Percentiles rank a stretch among this genome's conserved stretches.
phyloP scores from a whole-genome alignment of 2,797 vertebrate species.

The Geotrypetes seraphini region DNA sequence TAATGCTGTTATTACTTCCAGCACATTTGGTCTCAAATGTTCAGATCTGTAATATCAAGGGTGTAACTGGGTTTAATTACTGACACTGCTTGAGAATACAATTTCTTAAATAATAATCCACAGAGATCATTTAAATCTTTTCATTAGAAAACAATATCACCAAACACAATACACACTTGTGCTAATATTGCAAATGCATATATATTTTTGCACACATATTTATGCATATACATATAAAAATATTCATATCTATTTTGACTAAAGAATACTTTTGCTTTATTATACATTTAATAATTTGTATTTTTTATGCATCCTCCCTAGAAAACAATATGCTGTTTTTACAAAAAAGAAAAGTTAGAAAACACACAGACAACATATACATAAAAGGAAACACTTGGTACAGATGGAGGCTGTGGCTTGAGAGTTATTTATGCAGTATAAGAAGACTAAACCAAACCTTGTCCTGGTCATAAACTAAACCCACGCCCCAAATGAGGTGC shows the following conservation, averaged over 20 bases:
- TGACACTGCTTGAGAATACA: constrained; percentile 48
- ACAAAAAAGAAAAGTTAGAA: constrained; percentile 26
- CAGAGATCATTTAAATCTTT: constrained; percentile 40
- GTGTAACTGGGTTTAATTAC: constrained; percentile 56
- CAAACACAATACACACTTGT: constrained; percentile 8
- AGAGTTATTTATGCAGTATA: constrained; percentile 92
- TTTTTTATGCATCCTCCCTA: constrained; percentile 35
- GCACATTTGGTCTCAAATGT: constrained; percentile 40
- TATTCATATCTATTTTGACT: no score
- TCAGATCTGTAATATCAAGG: constrained; percentile 33
- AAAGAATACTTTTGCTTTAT: constrained; percentile 16
- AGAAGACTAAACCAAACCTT: constrained; percentile 87
- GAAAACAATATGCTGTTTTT: constrained; percentile 42
- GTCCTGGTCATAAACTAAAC: constrained; percentile 85
- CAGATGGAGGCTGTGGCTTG: constrained; percentile 76
- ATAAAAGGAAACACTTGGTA: constrained; percentile 58
- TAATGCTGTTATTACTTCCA: constrained; percentile 39
- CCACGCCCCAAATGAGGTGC: constrained; percentile 97
- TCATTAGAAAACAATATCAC: constrained; percentile 43
- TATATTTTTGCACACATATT: no score
- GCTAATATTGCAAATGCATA: neutral
- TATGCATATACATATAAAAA: no score
- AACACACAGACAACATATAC: constrained; percentile 45
- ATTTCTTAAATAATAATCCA: constrained; percentile 57
- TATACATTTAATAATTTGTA: constrained; percentile 43